phyloP scores from a whole-genome alignment of 2,113 vertebrate species.

The Larimichthys crocea region DNA sequence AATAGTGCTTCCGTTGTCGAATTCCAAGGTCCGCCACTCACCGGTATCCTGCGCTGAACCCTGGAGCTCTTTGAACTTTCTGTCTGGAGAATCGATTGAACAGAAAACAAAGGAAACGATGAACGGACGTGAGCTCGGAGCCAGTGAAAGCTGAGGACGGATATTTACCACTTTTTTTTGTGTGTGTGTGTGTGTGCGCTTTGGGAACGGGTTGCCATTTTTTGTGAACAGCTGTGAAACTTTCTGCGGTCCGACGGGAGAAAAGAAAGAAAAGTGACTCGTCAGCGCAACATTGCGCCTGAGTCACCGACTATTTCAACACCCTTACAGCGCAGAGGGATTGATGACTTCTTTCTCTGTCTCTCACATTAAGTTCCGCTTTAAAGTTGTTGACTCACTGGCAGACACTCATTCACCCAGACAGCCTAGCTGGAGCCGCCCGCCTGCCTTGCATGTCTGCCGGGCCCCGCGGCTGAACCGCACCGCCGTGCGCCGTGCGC shows the following conservation, averaged over 20 bases:
- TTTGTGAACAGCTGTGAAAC: conserved; percentile 18
- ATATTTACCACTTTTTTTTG: conserved; percentile 10
- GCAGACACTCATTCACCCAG: conserved; percentile 17
- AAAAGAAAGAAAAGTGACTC: conserved; percentile 39
- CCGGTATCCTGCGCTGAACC: background rate
- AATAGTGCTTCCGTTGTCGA: conserved; percentile 65
- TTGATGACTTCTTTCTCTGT: conserved; percentile 12
- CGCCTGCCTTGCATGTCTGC: background rate
- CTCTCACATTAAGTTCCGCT: conserved; percentile 28
- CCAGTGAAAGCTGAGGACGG: background rate
- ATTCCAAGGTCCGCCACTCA: conserved; percentile 46
- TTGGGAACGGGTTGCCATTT: conserved; percentile 17
- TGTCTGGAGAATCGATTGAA: background rate
- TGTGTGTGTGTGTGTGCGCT: too few relatives aligned
- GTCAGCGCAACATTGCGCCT: conserved; percentile 51
- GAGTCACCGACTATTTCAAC: conserved; percentile 55
- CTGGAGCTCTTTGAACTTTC: background rate
- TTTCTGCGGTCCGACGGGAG: background rate
- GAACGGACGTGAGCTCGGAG: background rate
- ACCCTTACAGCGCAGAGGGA: background rate
- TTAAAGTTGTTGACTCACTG: conserved; percentile 45
- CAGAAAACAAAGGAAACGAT: background rate
- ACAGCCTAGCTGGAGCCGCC: conserved; percentile 4
- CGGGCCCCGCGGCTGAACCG: conserved; percentile 42
- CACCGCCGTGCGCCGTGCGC: background rate